phyloP scores from a whole-genome alignment of 1,140 invertebrate genomes.

The Mercenaria mercenaria region DNA sequence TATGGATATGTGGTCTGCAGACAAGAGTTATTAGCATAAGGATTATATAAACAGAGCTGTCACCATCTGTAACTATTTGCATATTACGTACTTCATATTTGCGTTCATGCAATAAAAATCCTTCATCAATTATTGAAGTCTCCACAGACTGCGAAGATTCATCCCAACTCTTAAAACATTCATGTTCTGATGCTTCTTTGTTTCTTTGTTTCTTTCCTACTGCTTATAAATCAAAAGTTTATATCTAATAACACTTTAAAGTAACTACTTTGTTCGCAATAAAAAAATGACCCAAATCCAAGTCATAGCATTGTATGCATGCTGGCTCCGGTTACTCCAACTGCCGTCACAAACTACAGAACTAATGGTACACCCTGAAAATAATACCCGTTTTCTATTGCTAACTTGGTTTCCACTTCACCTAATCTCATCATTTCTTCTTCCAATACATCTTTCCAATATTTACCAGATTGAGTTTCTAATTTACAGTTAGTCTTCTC shows the following conservation, averaged over 20 bases:
- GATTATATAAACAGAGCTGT: constrained; percentile 83
- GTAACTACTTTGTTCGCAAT: constrained; percentile 80
- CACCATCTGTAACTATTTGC: constrained; percentile 85
- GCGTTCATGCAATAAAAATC: constrained; percentile 82
- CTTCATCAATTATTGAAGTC: constrained; percentile 83
- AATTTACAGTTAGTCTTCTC: background rate
- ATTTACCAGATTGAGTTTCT: constrained; percentile 37
- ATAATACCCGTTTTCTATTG: constrained; percentile 42
- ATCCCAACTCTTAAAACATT: constrained; percentile 79
- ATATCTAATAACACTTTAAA: constrained; percentile 84
- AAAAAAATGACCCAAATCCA: constrained; percentile 79
- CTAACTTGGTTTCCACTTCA: constrained; percentile 49
- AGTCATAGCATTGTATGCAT: too few species aligned
- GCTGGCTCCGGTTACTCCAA: constrained; percentile 9
- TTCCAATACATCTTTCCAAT: constrained; percentile 21
- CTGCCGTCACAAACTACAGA: constrained; percentile 63
- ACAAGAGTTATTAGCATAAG: constrained; percentile 80
- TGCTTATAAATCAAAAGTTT: constrained; percentile 84
- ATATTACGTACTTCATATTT: constrained; percentile 84
- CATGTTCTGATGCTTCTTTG: constrained; percentile 21
- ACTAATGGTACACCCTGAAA: constrained; percentile 45
- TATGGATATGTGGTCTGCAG: constrained; percentile 78
- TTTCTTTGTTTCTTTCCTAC: constrained; percentile 6
- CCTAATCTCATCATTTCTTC: constrained; percentile 39
- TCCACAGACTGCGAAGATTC: constrained; percentile 86